Percentiles rank a stretch among this genome's conserved stretches.
Conservation (phyloP, 2,113 vertebrate genomes). For the Chascanopsetta lugubris region DNA sequence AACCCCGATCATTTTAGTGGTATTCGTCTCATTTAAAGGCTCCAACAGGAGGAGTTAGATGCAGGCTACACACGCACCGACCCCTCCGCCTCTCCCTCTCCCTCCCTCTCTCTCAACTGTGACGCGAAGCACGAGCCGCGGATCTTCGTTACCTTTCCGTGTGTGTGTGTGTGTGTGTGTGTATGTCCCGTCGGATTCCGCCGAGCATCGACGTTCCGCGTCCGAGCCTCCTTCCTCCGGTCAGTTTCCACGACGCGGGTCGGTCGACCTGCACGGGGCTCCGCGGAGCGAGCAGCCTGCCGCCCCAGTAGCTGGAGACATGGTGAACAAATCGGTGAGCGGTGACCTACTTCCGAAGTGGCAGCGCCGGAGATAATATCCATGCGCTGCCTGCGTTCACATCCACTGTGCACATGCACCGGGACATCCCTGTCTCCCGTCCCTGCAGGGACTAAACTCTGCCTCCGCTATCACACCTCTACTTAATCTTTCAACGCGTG, state of each 20-base stretch:
- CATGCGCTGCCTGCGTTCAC: conserved; percentile 75
- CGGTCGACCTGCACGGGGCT: conserved; percentile 41
- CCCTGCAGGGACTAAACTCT: conserved; percentile 30
- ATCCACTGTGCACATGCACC: no score
- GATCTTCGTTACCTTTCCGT: conserved; percentile 52
- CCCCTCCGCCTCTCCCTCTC: conserved; percentile 38
- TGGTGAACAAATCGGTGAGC: conserved; percentile 71
- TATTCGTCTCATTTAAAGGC: conserved; percentile 7
- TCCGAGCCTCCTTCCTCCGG: not conserved
- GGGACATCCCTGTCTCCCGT: conserved; percentile 62
- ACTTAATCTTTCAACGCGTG: no score
- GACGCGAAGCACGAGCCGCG: conserved; percentile 50
- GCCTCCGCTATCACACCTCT: not conserved
- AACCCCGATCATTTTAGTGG: not conserved
- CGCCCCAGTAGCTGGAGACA: conserved; percentile 69
- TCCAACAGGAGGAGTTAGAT: conserved; percentile 38
- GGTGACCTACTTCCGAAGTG: conserved; percentile 82
- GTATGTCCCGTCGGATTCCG: conserved; percentile 44
- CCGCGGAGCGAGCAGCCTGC: conserved; percentile 58
- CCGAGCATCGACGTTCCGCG: conserved; percentile 2
- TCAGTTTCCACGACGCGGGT: conserved; percentile 32
- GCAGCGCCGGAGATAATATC: conserved; percentile 76
- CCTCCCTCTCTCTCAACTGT: conserved; percentile 14
- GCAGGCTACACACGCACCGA: conserved; percentile 27
- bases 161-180: no score